A percentile compares a stretch with the other conserved stretches of the same genome.
phyloP scores from a whole-genome alignment of 2,797 vertebrate genomes.

The Macrochelys suwanniensis region DNA sequence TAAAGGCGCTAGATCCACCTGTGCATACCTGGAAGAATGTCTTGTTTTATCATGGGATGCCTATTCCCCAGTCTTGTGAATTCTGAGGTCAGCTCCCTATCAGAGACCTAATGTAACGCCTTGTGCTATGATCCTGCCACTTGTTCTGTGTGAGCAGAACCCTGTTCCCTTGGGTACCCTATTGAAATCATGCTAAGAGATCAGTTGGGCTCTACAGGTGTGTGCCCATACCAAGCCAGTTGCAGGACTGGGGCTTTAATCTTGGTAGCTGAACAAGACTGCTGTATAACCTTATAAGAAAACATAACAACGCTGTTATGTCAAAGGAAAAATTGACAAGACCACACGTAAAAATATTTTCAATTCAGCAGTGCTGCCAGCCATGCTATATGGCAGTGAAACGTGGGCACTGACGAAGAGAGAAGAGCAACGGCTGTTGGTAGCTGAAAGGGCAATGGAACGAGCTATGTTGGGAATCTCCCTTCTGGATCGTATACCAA shows the following conservation, averaged over 20 bases:
- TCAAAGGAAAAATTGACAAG: too few species aligned
- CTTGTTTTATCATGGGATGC: neutral
- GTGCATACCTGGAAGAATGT: neutral
- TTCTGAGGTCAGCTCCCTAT: neutral
- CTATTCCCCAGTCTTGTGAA: neutral
- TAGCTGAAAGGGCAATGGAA: too few species aligned
- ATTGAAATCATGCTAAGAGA: neutral
- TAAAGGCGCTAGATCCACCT: neutral
- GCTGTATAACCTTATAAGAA: neutral
- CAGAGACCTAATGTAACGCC: neutral
- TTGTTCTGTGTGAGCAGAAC: neutral
- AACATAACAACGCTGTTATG: neutral
- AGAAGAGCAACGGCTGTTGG: too few species aligned
- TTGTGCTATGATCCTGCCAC: neutral
- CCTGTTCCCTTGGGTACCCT: neutral
- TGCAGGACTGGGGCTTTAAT: neutral
- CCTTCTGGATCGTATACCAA: too few species aligned
- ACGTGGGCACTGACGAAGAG: too few species aligned
- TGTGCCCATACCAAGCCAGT: neutral
- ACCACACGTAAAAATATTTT: too few species aligned
- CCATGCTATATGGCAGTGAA: too few species aligned
- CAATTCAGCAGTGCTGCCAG: too few species aligned
- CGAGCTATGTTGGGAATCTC: too few species aligned
- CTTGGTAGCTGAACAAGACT: neutral
- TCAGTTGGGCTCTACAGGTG: accelerated